Evolutionary conservation across 2,113 vertebrate species (phyloP).

Genomic region (Collichthys lucidus): DNA sequence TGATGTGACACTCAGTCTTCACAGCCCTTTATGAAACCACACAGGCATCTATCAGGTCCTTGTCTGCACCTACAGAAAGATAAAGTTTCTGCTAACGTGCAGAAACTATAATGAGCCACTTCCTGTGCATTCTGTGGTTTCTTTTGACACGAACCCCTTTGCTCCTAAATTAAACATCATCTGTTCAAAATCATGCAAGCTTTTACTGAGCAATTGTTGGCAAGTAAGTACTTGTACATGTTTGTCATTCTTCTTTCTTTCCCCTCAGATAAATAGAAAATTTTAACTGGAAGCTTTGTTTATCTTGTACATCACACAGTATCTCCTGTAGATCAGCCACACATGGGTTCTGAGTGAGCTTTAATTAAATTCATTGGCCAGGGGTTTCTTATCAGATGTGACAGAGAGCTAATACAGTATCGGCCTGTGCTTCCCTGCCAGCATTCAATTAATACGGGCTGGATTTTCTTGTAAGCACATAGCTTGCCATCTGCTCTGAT

Average conservation of each 20-base stretch:
- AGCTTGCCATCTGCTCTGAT: slow-evolving; percentile 26
- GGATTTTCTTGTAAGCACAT: slow-evolving; percentile 37
- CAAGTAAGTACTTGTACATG: neutral
- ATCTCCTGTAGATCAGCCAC: slow-evolving; percentile 26
- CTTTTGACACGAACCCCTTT: neutral
- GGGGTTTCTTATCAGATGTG: slow-evolving; percentile 54
- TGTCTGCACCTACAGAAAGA: neutral
- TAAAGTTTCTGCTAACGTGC: neutral
- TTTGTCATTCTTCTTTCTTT: neutral
- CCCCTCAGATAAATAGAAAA: too few relatives aligned
- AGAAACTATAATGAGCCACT: neutral
- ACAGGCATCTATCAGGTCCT: neutral
- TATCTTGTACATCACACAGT: neutral
- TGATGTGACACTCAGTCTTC: neutral
- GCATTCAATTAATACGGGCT: slow-evolving; percentile 41
- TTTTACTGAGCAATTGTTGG: neutral
- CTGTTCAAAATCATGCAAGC: neutral
- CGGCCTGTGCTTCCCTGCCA: slow-evolving; percentile 37
- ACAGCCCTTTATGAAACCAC: slow-evolving; percentile 3
- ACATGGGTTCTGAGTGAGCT: slow-evolving; percentile 29
- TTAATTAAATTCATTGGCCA: slow-evolving; percentile 50
- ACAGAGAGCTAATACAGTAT: slow-evolving; percentile 21
- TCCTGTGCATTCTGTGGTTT: neutral
- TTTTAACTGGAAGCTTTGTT: neutral
- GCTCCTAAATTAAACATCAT: neutral